phyloP scores from a whole-genome alignment of 2,888 invertebrate genomes.

The Ceraclea dissimilis region DNA sequence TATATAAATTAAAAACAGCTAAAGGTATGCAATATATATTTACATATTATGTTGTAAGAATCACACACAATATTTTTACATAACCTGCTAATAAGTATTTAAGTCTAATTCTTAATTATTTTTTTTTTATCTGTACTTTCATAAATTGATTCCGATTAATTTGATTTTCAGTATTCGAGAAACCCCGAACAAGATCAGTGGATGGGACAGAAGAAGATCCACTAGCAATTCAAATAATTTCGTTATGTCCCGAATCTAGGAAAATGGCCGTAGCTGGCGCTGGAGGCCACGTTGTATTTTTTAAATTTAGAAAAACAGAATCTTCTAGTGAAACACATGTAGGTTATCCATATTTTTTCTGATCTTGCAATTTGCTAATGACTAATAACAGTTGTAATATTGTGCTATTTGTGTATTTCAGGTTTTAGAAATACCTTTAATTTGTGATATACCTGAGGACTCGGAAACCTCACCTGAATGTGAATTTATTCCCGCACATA shows the following conservation, averaged over 20 bases:
- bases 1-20: constrained; percentile 96
- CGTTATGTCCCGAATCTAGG: constrained; percentile 86
- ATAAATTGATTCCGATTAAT: too few species aligned
- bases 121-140: too few species aligned
- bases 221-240: constrained; percentile 81
- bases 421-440: constrained; percentile 83
- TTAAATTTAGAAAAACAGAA: constrained; percentile 92
- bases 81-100: too few species aligned
- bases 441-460: constrained; percentile 69
- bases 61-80: too few species aligned
- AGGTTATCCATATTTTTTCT: constrained; percentile 29
- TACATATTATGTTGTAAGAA: too few species aligned
- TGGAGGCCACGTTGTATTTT: constrained; percentile 88
- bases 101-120: too few species aligned
- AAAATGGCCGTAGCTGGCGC: constrained; percentile 83
- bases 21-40: constrained; percentile 51
- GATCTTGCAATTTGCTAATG: too few species aligned
- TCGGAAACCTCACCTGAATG: constrained; percentile 73
- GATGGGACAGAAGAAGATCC: constrained; percentile 74
- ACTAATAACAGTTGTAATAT: neutral
- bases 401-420: constrained; percentile 33
- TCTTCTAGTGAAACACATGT: constrained; percentile 74
- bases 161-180: constrained; percentile 61
- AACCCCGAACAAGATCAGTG: constrained; percentile 56
- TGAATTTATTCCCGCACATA: constrained; percentile 55